A percentile compares a stretch with the other conserved stretches of the same genome.
Evolutionary conservation across 2,888 invertebrate species (phyloP).

Genomic region (Blastobasis adustella): DNA sequence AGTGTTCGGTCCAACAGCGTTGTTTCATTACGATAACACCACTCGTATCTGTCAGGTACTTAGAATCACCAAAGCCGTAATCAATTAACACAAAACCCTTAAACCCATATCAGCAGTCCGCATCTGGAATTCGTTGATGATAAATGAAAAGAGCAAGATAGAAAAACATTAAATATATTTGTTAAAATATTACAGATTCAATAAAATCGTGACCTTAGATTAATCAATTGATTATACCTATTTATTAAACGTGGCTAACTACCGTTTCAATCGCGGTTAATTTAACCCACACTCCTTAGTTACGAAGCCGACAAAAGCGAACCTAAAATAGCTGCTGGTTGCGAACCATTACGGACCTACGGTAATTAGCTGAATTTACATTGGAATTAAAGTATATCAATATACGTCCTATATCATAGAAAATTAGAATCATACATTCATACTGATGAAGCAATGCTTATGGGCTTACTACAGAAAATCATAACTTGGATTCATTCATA

Average conservation of each 20-base stretch:
- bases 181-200: constrained; percentile 73
- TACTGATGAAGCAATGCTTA: too few species aligned
- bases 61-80: background rate
- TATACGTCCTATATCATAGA: too few species aligned
- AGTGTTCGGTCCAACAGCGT: constrained; percentile 18
- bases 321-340: constrained; percentile 1
- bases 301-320: constrained; percentile 26
- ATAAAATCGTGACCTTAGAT: constrained; percentile 57
- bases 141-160: constrained; percentile 19
- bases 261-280: constrained; percentile 21
- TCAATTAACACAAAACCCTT: too few species aligned
- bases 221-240: constrained; percentile 18
- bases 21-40: constrained; percentile 5
- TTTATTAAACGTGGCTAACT: constrained; percentile 7
- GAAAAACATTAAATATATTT: constrained; percentile 71
- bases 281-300: constrained; percentile 22
- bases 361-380: constrained; percentile 16
- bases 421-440: too few species aligned
- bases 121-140: background rate
- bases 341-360: background rate
- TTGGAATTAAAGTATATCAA: too few species aligned
- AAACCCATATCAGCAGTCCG: too few species aligned
- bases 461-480: too few species aligned
- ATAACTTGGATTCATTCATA: too few species aligned
- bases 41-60: background rate